phyloP scores from a whole-genome alignment of 2,888 invertebrate genomes.

The Tinea semifulvella region DNA sequence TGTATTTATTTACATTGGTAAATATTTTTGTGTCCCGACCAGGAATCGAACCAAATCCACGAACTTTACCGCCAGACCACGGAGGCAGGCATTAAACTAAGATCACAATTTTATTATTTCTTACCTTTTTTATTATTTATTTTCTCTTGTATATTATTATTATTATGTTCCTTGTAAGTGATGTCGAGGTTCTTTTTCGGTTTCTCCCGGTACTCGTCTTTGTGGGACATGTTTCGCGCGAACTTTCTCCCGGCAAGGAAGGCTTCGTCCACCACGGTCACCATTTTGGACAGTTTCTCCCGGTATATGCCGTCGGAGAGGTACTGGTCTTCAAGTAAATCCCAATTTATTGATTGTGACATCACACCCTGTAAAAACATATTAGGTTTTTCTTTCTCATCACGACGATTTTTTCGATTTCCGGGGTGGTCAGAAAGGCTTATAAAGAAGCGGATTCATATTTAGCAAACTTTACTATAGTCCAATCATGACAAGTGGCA shows the following conservation, averaged over 20 bases:
- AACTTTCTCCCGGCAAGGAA: slow-evolving; percentile 79
- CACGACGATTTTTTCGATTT: too few relatives aligned
- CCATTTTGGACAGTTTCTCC: slow-evolving; percentile 87
- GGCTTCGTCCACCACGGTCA: slow-evolving; percentile 80
- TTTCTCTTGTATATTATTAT: slow-evolving; percentile 20
- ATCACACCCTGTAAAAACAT: slow-evolving; percentile 88
- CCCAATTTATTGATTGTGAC: slow-evolving; percentile 95
- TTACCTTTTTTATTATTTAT: background rate
- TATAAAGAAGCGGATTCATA: too few relatives aligned
- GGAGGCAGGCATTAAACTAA: too few relatives aligned
- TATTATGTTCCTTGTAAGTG: slow-evolving; percentile 33
- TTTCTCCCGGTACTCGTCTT: slow-evolving; percentile 19
- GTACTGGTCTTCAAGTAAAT: slow-evolving; percentile 88
- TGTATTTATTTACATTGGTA: too few relatives aligned
- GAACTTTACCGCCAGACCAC: too few relatives aligned
- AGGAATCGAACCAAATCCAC: too few relatives aligned
- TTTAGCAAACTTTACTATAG: too few relatives aligned
- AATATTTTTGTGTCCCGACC: too few relatives aligned
- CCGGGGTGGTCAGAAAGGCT: too few relatives aligned
- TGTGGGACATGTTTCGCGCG: slow-evolving; percentile 68
- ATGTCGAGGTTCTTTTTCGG: slow-evolving; percentile 33
- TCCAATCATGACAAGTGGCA: too few relatives aligned
- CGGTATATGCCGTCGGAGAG: slow-evolving; percentile 81
- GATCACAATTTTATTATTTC: too few relatives aligned
- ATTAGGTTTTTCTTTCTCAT: too few relatives aligned